phyloP scores from a whole-genome alignment of 2,888 invertebrate species.

The Cosmorhoe ocellata region DNA sequence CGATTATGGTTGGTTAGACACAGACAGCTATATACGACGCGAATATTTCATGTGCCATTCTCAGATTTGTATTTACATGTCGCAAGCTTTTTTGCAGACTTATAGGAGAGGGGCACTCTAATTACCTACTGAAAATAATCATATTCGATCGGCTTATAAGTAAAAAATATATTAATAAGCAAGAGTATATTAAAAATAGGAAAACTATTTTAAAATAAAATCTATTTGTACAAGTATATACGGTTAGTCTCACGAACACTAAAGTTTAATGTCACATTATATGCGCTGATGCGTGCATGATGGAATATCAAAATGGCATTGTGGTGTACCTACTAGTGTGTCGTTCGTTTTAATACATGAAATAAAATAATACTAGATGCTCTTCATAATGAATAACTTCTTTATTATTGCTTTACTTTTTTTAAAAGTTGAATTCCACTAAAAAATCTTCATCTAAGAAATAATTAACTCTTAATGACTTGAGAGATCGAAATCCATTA shows the following conservation, averaged over 20 bases:
- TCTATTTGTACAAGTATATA: too few species aligned
- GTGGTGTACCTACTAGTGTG: not conserved
- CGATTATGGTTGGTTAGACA: constrained; percentile 46
- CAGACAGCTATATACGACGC: constrained; percentile 43
- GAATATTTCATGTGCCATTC: constrained; percentile 17
- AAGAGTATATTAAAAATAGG: too few species aligned
- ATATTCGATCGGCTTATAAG: too few species aligned
- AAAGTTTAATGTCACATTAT: constrained; percentile 18
- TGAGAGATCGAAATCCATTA: too few species aligned
- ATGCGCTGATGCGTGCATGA: constrained; percentile 6
- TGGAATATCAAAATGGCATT: constrained; percentile 8
- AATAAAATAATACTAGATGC: not conserved
- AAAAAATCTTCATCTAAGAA: too few species aligned
- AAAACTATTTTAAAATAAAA: too few species aligned
- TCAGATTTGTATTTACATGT: constrained; percentile 8
- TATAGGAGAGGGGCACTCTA: not conserved
- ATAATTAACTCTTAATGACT: too few species aligned
- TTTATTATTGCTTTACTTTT: too few species aligned
- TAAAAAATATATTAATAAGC: too few species aligned
- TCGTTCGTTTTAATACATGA: constrained; percentile 1
- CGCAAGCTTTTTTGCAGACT: not conserved
- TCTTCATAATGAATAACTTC: not conserved
- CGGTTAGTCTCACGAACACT: constrained; percentile 14
- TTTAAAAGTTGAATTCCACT: too few species aligned
- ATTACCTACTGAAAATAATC: too few species aligned